Conservation (phyloP, 2,113 vertebrate genomes). For the Redunca redunca region DNA sequence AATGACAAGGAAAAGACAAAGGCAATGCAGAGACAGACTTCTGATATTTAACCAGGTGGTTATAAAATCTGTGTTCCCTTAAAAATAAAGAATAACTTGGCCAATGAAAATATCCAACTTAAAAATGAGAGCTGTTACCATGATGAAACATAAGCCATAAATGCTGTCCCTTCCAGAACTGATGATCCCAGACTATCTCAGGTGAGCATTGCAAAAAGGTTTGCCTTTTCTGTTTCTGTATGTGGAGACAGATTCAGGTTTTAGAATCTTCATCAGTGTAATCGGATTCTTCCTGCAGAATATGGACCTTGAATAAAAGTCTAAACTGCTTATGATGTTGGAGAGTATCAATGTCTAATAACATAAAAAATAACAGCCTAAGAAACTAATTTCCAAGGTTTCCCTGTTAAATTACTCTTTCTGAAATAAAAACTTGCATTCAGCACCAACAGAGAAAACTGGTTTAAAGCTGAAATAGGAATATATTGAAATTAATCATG, state of each 20-base stretch:
- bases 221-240: neutral
- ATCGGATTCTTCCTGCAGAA: constrained; percentile 36
- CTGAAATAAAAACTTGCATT: constrained; percentile 39
- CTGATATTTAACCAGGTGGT: neutral
- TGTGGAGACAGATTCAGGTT: neutral
- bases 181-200: neutral
- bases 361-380: constrained; percentile 22
- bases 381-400: constrained; percentile 48
- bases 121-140: neutral
- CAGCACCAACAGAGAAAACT: neutral
- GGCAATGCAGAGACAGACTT: neutral
- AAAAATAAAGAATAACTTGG: neutral
- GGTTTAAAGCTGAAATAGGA: neutral
- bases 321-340: neutral
- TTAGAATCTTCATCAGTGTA: neutral
- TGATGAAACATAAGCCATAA: neutral
- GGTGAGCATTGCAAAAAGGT: neutral
- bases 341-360: constrained; percentile 9
- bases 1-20: neutral
- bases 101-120: neutral
- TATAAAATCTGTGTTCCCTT: neutral
- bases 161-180: neutral
- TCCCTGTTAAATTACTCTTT: constrained; percentile 41
- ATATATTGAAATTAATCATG: constrained; percentile 30
- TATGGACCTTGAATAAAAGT: constrained; percentile 40